Conservation (phyloP, 2,797 vertebrate genomes). For the Bovichtus diacanthus region DNA sequence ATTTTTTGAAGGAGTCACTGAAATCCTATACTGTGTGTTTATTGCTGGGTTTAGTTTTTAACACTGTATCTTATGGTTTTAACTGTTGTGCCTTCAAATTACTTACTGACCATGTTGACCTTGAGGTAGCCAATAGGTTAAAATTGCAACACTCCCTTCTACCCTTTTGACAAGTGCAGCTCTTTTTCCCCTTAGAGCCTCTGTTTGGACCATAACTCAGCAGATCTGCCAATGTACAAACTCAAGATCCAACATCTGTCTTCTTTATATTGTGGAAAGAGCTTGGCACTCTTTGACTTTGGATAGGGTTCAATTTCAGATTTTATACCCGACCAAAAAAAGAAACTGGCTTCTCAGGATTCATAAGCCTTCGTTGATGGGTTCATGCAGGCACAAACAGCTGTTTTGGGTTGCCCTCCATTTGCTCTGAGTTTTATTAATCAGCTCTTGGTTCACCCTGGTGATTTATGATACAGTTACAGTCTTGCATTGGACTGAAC, state of each 20-base stretch:
- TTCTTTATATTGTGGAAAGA: slow-evolving; percentile 67
- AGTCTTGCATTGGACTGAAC: slow-evolving; percentile 48
- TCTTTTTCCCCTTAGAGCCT: slow-evolving; percentile 29
- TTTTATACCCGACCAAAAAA: slow-evolving; percentile 65
- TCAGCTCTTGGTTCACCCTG: slow-evolving; percentile 69
- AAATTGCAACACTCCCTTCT: slow-evolving; percentile 38
- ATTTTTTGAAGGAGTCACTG: background rate
- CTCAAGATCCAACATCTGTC: slow-evolving; percentile 74
- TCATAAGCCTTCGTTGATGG: slow-evolving; percentile 60
- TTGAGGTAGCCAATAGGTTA: slow-evolving; percentile 41
- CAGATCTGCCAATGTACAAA: slow-evolving; percentile 63
- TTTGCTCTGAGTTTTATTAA: slow-evolving; percentile 81
- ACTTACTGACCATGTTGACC: slow-evolving; percentile 49
- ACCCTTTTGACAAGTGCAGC: slow-evolving; percentile 47
- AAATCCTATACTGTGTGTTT: slow-evolving; percentile 4
- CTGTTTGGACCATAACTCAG: slow-evolving; percentile 52
- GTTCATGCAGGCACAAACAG: slow-evolving; percentile 77
- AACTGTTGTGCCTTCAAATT: slow-evolving; percentile 25
- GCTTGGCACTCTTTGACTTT: slow-evolving; percentile 53
- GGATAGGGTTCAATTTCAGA: slow-evolving; percentile 56
- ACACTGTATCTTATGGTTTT: slow-evolving; percentile 12
- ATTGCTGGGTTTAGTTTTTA: background rate
- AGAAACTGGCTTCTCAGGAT: slow-evolving; percentile 66
- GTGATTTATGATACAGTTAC: slow-evolving; percentile 75
- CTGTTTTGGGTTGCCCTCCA: slow-evolving; percentile 81